phyloP scores from a whole-genome alignment of 2,888 invertebrate species.

The Amblyteles armatorius region DNA sequence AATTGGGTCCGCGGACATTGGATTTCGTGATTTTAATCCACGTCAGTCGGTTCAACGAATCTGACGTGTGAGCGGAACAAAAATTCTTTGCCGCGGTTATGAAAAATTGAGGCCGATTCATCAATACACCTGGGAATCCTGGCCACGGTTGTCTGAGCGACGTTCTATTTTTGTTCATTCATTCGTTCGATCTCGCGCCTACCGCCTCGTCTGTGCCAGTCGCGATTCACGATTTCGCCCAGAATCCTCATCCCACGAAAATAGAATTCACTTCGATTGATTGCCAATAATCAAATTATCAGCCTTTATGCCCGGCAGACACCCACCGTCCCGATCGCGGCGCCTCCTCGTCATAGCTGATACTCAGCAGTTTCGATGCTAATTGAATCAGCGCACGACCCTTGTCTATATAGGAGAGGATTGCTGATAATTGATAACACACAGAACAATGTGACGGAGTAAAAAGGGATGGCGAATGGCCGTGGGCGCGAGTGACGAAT shows the following conservation, averaged over 20 bases:
- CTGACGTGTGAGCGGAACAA: too few species aligned
- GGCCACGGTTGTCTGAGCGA: conserved; percentile 9
- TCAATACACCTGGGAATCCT: conserved; percentile 8
- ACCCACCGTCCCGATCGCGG: background rate
- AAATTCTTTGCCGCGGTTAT: too few species aligned
- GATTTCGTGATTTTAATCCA: background rate
- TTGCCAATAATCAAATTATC: conserved; percentile 78
- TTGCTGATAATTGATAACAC: background rate
- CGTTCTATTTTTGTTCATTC: conserved; percentile 32
- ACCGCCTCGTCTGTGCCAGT: conserved; percentile 23
- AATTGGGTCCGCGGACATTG: background rate
- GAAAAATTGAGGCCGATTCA: background rate
- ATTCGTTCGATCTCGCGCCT: conserved; percentile 23
- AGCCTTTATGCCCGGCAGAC: conserved; percentile 43
- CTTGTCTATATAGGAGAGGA: background rate
- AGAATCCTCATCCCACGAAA: conserved; percentile 25
- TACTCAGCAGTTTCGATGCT: conserved; percentile 71
- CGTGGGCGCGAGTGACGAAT: background rate
- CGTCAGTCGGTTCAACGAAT: too few species aligned
- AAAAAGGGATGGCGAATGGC: background rate
- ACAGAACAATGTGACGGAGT: background rate
- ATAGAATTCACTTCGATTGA: conserved; percentile 72
- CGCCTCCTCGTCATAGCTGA: conserved; percentile 31
- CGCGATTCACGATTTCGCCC: conserved; percentile 28
- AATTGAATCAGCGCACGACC: conserved; percentile 71